Base-by-base conservation (phyloP, 1,140 invertebrate genomes). In the Doryteuthis pealeii region DNA sequence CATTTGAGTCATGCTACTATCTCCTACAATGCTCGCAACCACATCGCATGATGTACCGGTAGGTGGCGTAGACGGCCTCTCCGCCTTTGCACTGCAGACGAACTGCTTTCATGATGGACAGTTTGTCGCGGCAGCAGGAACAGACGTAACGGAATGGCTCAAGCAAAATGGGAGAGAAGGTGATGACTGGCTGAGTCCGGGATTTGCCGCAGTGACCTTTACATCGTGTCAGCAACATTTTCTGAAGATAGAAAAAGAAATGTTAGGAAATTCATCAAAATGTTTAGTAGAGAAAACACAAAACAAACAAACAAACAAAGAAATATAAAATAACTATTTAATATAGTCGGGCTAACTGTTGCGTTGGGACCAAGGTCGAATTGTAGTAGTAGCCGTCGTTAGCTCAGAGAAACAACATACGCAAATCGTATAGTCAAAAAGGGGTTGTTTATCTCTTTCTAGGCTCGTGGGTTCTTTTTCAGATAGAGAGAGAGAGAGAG, bases 21-120 rank as follows among this genome's bases (percentile, higher is more conserved):
- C 66, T 26, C 32, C 67, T 35, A 74, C 80, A 81, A 31, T 73
- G 35, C 1, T 76, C 28, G 43, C 81, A 82, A 28, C 71, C 73
- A 73, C 81, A 82, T 15, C 74, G 70, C 15, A 82, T 35, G 18
- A 82, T 82, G 31, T 82, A 82, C 32, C 81, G 72, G 40, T 82
- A 82, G 3, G 81, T 81, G 22, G 81, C 81, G 43, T 76, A 82
- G 26, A 78, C 78, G 15, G 65, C 28, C 43, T 77, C 58, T 2
- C 71, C 79, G n/a, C 73, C 54, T 62, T 76, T 70, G 71, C 81
- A 82, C 31, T 76, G 54, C 26, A 82, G 73, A 15, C 74, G 18
- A 5, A 80, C 77, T 26, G 81, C 81, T 62, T 81, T 80, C 81
- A 82, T 82, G 62, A 82, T 77, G 28, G 81, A 82, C 43, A 82